Base-by-base conservation (phyloP, 2,113 vertebrate genomes). In the Cacatua alba region DNA sequence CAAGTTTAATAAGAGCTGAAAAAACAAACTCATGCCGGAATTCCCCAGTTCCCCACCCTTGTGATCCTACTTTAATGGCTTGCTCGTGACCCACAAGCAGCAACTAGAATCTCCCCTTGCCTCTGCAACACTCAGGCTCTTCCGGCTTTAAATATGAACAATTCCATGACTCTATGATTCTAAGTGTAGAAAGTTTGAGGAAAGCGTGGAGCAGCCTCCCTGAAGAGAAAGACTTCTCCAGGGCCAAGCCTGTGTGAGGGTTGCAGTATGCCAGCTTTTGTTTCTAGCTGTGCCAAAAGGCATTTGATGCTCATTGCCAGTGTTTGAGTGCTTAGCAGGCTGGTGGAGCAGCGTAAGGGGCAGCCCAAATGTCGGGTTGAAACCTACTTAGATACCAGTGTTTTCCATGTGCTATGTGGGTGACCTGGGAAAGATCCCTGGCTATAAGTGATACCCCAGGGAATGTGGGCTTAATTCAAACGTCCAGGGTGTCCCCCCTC, bases 51-150 rank as follows among this genome's bases (percentile, higher is more conserved):
- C 33, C 37, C 43, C 31, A 43, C 37, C 19, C 31, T 62, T 43
- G 19, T 0, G 1, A 37, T 53, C 15, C 39, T 29, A 18, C 37
- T 62, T 74, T 17, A 62, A 44, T 6, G 33, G 25, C n/a, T 88
- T 67, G 37, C 37, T 68, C 0, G 1, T 57, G 59, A 84, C 46
- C 41, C 17, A n/a, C 29, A 44, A 6, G 44, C 51, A 75, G 33
- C 0, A 2, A 17, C 11, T 44, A 8, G 86, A 62, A 28, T 28
- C 49, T 13, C 10, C 31, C 13, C 33, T 93, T 1, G 0, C 43
- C 43, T 16, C 39, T 77, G 43, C 39, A 71, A n/a, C 16, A 23
- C 72, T 71, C 26, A 3, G 64, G 18, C 41, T 86, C 55, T 74
- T 43, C 49, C 19, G 59, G 46, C 26, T 68, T 77, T 51, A 59